phyloP scores from a whole-genome alignment of 1,140 invertebrate genomes.

The Drosophila pseudoananassae region DNA sequence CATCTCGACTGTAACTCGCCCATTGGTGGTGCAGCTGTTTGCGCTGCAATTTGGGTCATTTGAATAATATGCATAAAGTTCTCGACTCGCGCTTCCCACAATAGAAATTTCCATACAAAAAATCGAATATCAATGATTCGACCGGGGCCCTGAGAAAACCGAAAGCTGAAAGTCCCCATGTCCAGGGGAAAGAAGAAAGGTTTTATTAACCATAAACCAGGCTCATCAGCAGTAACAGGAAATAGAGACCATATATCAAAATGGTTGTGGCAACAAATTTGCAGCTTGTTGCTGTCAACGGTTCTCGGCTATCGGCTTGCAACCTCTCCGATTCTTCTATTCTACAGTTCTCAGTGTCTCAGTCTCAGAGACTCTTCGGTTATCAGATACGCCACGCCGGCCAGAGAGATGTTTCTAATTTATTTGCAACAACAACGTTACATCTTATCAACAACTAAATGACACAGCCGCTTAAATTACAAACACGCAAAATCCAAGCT shows the following conservation, averaged over 20 bases:
- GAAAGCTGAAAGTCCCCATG: conserved; percentile 1
- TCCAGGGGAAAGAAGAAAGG: conserved; percentile 16
- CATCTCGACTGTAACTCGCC: conserved; percentile 31
- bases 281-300: conserved; percentile 67
- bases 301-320: conserved; percentile 34
- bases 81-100: conserved; percentile 54
- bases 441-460: conserved; percentile 77
- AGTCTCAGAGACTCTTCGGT: conserved; percentile 38
- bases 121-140: conserved; percentile 14
- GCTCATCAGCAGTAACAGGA: conserved; percentile 73
- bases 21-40: conserved; percentile 62
- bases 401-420: conserved; percentile 64
- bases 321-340: conserved; percentile 10
- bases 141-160: conserved; percentile 1
- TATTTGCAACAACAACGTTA: conserved; percentile 63
- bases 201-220: conserved; percentile 44
- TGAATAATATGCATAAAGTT: conserved; percentile 78
- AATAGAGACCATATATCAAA: conserved; percentile 77
- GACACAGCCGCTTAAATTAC: conserved; percentile 77
- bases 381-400: conserved; percentile 73
- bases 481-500: conserved; percentile 59
- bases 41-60: conserved; percentile 76
- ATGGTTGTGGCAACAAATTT: conserved; percentile 60
- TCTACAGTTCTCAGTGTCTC: conserved; percentile 13
- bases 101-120: conserved; percentile 54